Evolutionary conservation across 92 coral and sea anemone genomes (phyloP), one percentile per base, ranked within the genome.

Genomic region (Zoanthus gigantus): DNA sequence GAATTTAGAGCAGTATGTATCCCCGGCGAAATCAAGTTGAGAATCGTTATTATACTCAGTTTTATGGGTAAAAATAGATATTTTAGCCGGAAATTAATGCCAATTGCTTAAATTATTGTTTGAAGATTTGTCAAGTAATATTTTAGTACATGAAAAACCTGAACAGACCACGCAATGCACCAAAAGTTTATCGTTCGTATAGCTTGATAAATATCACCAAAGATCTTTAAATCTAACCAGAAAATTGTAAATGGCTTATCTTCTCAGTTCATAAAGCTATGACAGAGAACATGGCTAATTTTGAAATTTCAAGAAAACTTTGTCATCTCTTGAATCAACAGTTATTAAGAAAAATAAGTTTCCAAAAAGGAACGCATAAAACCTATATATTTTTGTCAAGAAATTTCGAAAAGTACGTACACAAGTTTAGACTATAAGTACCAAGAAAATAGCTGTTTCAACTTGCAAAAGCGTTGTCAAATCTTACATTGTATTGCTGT

Each of bases 271-370:
- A 69, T 30, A 5, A 10, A 10, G 0, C 42, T 37, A 37, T 37
- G 42, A 37, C 4, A 37, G 42, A 37, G 42, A 37, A 37, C 42
- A 37, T 37, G 4, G 42, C 42, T 37, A 37, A 4, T 37, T 78
- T 57, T 44, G 4, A 66, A 66, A 18, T 14, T 81, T 14, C 30
- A 28, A 65, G 61, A 30, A 81, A 66, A 81, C 28, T 45, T 79
- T 81, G 84, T 81, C 85, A 81, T 66, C 58, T 66, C 85, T 81
- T 81, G 61, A 65, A 80, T n/a, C 6, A 9, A 23, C 13, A 61
- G 4, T 44, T 23, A 23, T 6, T 44, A 65, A 67, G 13, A 81
- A 76, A 23, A 5, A 60, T 45, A 47, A 3, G 56, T 81, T 18
- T 46, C 28, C 47, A 16, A 12, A 23, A 17, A 66, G n/a, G 12